Evolutionary conservation across 2,888 invertebrate genomes (phyloP).

Genomic region (Pemphredon lugubris): DNA sequence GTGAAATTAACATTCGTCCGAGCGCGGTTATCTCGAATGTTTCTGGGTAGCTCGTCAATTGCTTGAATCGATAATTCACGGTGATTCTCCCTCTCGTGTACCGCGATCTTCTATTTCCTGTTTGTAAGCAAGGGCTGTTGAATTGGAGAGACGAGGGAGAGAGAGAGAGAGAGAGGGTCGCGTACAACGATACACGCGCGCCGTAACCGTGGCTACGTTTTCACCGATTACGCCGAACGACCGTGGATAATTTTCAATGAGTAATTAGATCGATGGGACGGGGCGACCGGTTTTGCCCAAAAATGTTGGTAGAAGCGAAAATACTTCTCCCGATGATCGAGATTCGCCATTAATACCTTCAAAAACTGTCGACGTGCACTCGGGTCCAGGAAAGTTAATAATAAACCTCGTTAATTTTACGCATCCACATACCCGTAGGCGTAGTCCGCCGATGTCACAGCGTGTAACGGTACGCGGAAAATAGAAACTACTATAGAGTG

Average conservation of each 20-base stretch:
- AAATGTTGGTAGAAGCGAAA: too few species aligned
- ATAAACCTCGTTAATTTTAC: constrained; percentile 38
- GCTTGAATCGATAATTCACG: constrained; percentile 5
- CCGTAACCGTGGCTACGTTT: constrained; percentile 3
- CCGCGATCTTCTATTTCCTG: constrained; percentile 20
- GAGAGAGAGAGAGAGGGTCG: too few species aligned
- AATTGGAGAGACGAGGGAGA: background rate
- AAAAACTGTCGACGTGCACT: background rate
- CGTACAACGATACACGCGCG: constrained; percentile 3
- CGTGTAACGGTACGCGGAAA: constrained; percentile 18
- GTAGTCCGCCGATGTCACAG: background rate
- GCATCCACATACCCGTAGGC: constrained; percentile 22
- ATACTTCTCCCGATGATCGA: background rate
- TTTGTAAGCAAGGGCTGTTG: constrained; percentile 10
- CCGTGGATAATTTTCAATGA: constrained; percentile 14
- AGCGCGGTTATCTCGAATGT: background rate
- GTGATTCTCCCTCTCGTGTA: constrained; percentile 1
- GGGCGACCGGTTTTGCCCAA: too few species aligned
- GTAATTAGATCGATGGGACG: too few species aligned
- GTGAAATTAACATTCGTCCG: background rate
- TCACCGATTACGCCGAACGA: constrained; percentile 26
- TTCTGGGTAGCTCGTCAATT: constrained; percentile 20
- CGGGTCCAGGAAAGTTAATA: constrained; percentile 22
- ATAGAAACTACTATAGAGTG: constrained; percentile 46
- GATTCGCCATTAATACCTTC: too few species aligned